Percentiles rank a stretch among this genome's conserved stretches.
These are phyloP conservation scores for Bubo blakistoni DNA, from an alignment of 2,113 vertebrate species.

Conservation along the genomic window DNA sequence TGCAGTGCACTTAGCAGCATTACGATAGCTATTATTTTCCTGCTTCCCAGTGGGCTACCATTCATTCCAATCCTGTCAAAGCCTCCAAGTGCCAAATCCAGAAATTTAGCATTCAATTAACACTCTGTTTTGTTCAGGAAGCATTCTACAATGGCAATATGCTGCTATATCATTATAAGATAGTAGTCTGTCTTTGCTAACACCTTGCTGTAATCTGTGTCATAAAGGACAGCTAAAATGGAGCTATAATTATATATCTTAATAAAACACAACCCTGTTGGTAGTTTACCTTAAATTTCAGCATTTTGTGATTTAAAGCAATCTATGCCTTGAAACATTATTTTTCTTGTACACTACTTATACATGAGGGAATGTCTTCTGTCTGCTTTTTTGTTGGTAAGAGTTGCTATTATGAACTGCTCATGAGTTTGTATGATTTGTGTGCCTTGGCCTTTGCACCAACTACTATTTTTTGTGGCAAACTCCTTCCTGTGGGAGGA, in stretches of 20 bases:
- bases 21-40: not conserved
- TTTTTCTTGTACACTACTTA: not conserved
- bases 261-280: not conserved
- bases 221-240: not conserved
- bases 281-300: not conserved
- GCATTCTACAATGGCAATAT: not conserved
- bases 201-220: not conserved
- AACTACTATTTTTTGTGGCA: not conserved
- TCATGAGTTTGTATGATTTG: not conserved
- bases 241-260: not conserved
- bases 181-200: not conserved
- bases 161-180: not conserved
- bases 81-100: not conserved
- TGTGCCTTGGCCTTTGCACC: not conserved
- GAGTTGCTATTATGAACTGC: not conserved
- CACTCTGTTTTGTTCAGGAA: not conserved
- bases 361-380: not conserved
- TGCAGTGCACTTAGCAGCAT: not conserved
- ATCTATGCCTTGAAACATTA: not conserved
- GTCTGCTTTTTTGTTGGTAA: not conserved
- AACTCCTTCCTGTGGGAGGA: not conserved
- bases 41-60: not conserved
- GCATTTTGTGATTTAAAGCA: not conserved
- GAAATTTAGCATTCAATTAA: slow-evolving; percentile 48
- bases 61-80: not conserved